Conservation (phyloP, 2,797 vertebrate species). For the Poecilia picta region DNA sequence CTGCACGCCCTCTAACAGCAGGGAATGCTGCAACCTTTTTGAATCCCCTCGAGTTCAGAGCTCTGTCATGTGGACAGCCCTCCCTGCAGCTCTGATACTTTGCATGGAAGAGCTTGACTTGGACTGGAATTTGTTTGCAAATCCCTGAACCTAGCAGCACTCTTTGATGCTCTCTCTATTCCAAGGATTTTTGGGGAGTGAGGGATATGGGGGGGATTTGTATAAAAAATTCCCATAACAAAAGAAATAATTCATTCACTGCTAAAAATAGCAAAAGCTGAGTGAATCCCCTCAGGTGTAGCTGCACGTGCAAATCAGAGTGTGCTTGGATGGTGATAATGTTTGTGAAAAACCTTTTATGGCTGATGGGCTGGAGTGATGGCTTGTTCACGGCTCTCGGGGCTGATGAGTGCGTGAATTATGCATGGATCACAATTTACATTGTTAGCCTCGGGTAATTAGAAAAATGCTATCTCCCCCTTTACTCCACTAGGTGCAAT, state of each 20-base stretch:
- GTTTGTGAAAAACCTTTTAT: slow-evolving; percentile 64
- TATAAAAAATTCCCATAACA: slow-evolving; percentile 63
- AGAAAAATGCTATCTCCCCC: slow-evolving; percentile 55
- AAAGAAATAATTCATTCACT: slow-evolving; percentile 61
- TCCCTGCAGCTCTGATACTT: slow-evolving; percentile 31
- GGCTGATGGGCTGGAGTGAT: slow-evolving; percentile 54
- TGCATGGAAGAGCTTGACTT: not conserved
- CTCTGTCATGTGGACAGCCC: slow-evolving; percentile 60
- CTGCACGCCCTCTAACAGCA: too few species aligned
- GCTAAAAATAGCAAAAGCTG: slow-evolving; percentile 54
- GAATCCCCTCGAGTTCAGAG: slow-evolving; percentile 43
- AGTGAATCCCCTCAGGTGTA: slow-evolving; percentile 57
- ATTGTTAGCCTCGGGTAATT: slow-evolving; percentile 56
- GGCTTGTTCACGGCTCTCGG: slow-evolving; percentile 34
- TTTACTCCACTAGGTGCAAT: slow-evolving; percentile 51
- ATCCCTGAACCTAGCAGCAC: slow-evolving; percentile 30
- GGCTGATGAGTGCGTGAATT: slow-evolving; percentile 35
- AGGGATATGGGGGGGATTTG: slow-evolving; percentile 10
- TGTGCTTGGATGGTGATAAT: slow-evolving; percentile 28
- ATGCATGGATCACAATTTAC: slow-evolving; percentile 50
- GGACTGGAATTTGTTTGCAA: slow-evolving; percentile 38
- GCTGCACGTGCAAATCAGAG: slow-evolving; percentile 18
- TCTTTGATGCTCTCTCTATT: slow-evolving; percentile 36
- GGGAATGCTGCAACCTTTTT: slow-evolving; percentile 31
- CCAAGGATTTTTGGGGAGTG: slow-evolving; percentile 25